Conservation (phyloP, 2,888 invertebrate species). For the Ennomos erosarius region DNA sequence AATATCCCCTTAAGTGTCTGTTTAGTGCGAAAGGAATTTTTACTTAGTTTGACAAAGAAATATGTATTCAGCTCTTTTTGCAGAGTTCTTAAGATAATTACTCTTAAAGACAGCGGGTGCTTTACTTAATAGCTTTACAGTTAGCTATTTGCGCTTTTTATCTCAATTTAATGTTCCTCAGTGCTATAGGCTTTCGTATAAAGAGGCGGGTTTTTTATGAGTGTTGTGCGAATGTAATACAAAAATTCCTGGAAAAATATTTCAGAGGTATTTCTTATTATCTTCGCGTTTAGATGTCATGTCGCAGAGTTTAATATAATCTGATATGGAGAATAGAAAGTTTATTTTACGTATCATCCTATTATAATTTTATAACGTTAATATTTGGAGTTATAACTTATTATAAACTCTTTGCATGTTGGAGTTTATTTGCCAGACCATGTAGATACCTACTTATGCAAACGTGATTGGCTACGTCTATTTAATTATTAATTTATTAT, state of each 20-base stretch:
- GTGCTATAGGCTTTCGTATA: not conserved
- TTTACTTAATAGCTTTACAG: slow-evolving; percentile 17
- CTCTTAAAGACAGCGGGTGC: slow-evolving; percentile 10
- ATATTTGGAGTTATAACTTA: too few species aligned
- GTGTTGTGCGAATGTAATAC: not conserved
- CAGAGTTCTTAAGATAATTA: slow-evolving; percentile 7
- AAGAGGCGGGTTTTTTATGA: too few species aligned
- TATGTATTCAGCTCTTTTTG: slow-evolving; percentile 10
- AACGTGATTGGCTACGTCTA: too few species aligned
- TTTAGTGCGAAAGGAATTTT: slow-evolving; percentile 19
- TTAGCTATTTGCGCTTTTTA: slow-evolving; percentile 10
- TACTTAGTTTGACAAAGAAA: slow-evolving; percentile 22
- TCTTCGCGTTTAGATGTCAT: slow-evolving; percentile 1
- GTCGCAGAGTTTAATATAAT: slow-evolving; percentile 1
- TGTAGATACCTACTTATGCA: too few species aligned
- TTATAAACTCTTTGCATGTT: too few species aligned
- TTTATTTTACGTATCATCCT: not conserved
- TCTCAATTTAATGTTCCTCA: slow-evolving; percentile 1
- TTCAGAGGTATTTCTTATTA: slow-evolving; percentile 1
- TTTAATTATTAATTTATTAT: too few species aligned
- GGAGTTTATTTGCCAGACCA: too few species aligned
- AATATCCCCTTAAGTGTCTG: too few species aligned
- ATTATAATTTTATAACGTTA: too few species aligned
- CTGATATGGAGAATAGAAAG: not conserved
- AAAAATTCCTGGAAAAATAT: not conserved